Evolutionary conservation across 2,113 vertebrate species (phyloP), one percentile per base, ranked within the genome.

Genomic region (Alectura lathami): DNA sequence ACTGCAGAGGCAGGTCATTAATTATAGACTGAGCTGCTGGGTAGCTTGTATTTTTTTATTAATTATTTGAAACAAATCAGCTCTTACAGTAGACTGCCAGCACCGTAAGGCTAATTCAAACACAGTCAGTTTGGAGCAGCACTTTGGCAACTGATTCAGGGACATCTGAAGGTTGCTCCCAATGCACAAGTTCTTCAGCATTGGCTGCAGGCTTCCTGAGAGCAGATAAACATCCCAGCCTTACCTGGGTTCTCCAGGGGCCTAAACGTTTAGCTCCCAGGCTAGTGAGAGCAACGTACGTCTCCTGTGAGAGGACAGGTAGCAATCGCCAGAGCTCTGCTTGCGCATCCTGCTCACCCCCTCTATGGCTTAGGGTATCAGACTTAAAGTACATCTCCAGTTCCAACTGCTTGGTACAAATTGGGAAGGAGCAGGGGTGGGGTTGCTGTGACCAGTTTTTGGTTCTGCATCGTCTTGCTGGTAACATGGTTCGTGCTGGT

Each of bases 21-120:
- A 0, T 5, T 63, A 21, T 3, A 42, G 57, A 30, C 27, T 0
- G 2, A 86, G 32, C 17, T 48, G 15, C n/a, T 38, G 17, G 9
- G 22, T 23, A 67, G 43, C 13, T 59, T 75, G 29, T 7, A 9
- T 21, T 77, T 62, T 40, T 79, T 82, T 29, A 85, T 69, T 62
- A 56, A 32, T 15, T 9, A 38, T 53, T 43, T 64, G 34, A 83
- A 48, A 27, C 17, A 54, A 62, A 18, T 1, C 3, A 2, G 32
- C 8, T 53, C 86, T 68, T 54, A n/a, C 30, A 72, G 64, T 45
- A 66, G 38, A 27, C 13, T 53, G 34, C 36, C 21, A 21, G 51
- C 8, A n/a, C 16, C 22, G 42, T 42, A 29, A 62, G 53, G 18
- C 27, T 67, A 8, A 67, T 22, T 51, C 42, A 53, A 11, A 43